Evolutionary conservation across 2,797 vertebrate genomes (phyloP), one percentile per base, ranked within the genome.

Genomic region (Anabas testudineus): DNA sequence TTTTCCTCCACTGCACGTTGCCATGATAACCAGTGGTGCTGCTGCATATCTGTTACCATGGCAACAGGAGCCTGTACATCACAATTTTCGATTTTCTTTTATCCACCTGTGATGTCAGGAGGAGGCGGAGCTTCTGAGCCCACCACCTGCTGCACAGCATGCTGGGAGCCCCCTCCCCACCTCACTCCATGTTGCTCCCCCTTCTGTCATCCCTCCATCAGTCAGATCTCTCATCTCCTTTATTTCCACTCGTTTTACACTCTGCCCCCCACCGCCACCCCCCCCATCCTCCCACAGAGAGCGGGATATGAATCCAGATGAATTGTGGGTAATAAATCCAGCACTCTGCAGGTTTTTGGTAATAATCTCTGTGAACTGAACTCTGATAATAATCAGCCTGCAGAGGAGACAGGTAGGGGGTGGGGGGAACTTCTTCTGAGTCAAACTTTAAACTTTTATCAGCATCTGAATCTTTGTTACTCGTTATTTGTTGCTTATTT

Each of bases 321-420:
- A 53, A 87, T 82, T 88, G 72, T 85, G 80, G 86, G 84, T 86
- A 89, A 87, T 82, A 85, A 83, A 88, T 78, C 80, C 78, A 49
- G 54, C 61, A 45, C 79, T 86, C 81, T 67, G 80, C 78, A 74
- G 87, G 80, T 86, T 83, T 41, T 77, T 72, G 75, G 75, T 85
- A 83, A 89, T 86, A 89, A 85, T 83, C 64, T 85, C 71, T 65
- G 63, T 70, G 84, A 85, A 68, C 19, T 74, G 80, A 81, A 67
- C 22, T 73, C 59, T 2, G 79, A 82, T 77, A 75, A 85, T 79
- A 84, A 82, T 82, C 84, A 82, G 66, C 71, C 61, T 69, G 60
- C 71, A 60, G 63, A 65, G 59, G 42, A 71, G 53, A 15, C 8
- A 48, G 15, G 22, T 39, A 9, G 10, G 43, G 15, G 10, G 53